Base-by-base conservation (phyloP, 2,797 vertebrate genomes). In the Ctenosaura bakeri region DNA sequence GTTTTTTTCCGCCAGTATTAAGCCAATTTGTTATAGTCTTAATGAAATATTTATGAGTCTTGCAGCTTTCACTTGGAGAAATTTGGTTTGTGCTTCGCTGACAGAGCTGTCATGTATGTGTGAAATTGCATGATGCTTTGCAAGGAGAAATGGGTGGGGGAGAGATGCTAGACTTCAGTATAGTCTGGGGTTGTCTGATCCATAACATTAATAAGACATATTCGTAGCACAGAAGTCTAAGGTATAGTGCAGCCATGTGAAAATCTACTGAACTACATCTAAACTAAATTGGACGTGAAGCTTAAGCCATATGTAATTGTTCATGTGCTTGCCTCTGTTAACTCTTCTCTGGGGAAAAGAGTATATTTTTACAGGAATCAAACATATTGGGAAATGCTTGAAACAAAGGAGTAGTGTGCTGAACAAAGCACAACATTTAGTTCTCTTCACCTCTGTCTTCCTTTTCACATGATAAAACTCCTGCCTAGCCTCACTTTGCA, bases 1-100 rank as follows among this genome's bases (percentile, higher is more conserved):
- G 66, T 69, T 96, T 91, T 94, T 89, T 38, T 90, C 6, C 0
- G 62, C 38, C 86, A 90, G 89, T 95, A 93, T 90, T 93, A 85
- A 92, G 90, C 94, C 93, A 94, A 83, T 96, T 95, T 95, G 83
- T 96, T 94, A 85, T 84, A 62, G 78, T 92, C 82, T 93, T 95
- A 94, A 97, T 98, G 93, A 95, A 97, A 97, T 97, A 97, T 98
- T 97, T 94, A 97, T 97, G 93, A 88, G 88, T 74, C 46, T 94
- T 13, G 59, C 54, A 93, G 88, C 94, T 95, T 93, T 80, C 92
- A 35, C 73, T 77, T 2, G 83, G 89, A 86, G 86, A 93, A 64
- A 1, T 78, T 87, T 88, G 79, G 90, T 76, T 85, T 42, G n/a
- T 4, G 90, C 82, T 95, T 83, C 12, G 82, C 94, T 86, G 78